Evolutionary conservation across 2,888 invertebrate genomes (phyloP).

Genomic region (Thereva nobilitata): DNA sequence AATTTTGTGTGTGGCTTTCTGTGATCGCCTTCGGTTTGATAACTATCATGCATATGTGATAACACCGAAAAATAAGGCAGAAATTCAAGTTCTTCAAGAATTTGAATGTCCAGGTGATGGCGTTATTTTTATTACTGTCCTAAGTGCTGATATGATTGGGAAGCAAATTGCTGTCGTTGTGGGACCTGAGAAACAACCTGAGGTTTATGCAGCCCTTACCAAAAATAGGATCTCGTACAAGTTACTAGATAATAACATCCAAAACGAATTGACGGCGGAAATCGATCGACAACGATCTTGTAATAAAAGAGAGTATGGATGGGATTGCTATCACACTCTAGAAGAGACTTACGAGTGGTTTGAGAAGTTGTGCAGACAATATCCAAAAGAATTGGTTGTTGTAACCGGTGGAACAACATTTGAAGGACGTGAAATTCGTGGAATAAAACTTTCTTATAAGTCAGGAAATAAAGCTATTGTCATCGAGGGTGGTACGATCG

Average conservation of each 20-base stretch:
- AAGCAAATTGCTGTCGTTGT: slow-evolving; percentile 60
- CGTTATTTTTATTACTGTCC: slow-evolving; percentile 59
- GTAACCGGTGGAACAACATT: slow-evolving; percentile 58
- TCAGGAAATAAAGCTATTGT: slow-evolving; percentile 52
- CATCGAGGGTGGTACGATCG: slow-evolving; percentile 51
- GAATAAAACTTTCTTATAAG: slow-evolving; percentile 46
- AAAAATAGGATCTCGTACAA: slow-evolving; percentile 58
- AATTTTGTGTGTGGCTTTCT: neutral
- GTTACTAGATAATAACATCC: slow-evolving; percentile 56
- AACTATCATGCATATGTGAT: slow-evolving; percentile 67
- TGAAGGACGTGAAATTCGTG: slow-evolving; percentile 60
- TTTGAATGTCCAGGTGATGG: slow-evolving; percentile 56
- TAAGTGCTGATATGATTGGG: slow-evolving; percentile 54
- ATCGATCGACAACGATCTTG: too few relatives aligned
- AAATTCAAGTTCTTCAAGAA: slow-evolving; percentile 60
- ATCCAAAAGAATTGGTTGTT: slow-evolving; percentile 57
- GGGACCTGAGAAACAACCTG: slow-evolving; percentile 51
- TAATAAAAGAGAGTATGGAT: slow-evolving; percentile 43
- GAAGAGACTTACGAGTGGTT: slow-evolving; percentile 4
- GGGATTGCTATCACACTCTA: neutral
- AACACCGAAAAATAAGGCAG: slow-evolving; percentile 59
- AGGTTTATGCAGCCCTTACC: slow-evolving; percentile 48
- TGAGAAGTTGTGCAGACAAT: slow-evolving; percentile 49
- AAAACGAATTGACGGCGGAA: slow-evolving; percentile 49
- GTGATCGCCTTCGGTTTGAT: slow-evolving; percentile 56